Evolutionary conservation across 2,113 vertebrate genomes (phyloP).

Genomic region (Himantopus leucocephalus): DNA sequence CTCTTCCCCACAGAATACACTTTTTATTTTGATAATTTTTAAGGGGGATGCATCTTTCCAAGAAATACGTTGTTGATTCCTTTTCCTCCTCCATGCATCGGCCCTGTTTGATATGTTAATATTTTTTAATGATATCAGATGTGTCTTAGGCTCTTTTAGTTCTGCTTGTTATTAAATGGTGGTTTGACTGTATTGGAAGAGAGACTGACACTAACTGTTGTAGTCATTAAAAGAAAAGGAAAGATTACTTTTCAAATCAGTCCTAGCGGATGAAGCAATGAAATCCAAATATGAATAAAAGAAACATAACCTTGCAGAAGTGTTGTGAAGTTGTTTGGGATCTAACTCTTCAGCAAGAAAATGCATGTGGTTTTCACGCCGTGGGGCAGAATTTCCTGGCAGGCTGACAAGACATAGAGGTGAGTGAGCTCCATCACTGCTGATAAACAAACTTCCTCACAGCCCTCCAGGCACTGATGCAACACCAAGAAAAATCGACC

Average conservation of each 20-base stretch:
- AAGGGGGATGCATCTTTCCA: slow-evolving; percentile 21
- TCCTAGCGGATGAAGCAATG: not conserved
- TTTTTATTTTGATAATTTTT: not conserved
- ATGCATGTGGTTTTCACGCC: not conserved
- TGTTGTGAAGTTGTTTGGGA: not conserved
- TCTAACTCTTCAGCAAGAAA: slow-evolving; percentile 1
- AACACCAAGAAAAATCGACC: not conserved
- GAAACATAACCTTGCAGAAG: not conserved
- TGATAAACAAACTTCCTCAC: not conserved
- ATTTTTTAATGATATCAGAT: not conserved
- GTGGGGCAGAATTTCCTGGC: not conserved
- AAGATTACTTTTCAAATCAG: slow-evolving; percentile 31
- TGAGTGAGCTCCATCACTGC: not conserved
- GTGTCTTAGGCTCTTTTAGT: slow-evolving; percentile 14
- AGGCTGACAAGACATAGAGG: not conserved
- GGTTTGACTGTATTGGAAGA: not conserved
- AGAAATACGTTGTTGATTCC: not conserved
- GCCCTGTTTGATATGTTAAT: not conserved
- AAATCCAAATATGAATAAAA: slow-evolving; percentile 62
- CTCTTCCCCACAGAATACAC: not conserved
- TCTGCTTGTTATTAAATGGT: slow-evolving; percentile 38
- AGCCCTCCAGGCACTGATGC: not conserved
- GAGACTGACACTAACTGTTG: not conserved
- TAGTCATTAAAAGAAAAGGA: slow-evolving; percentile 18
- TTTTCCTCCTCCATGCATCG: not conserved